Conservation (phyloP, 2,113 vertebrate genomes). For the Eretmochelys imbricata region DNA sequence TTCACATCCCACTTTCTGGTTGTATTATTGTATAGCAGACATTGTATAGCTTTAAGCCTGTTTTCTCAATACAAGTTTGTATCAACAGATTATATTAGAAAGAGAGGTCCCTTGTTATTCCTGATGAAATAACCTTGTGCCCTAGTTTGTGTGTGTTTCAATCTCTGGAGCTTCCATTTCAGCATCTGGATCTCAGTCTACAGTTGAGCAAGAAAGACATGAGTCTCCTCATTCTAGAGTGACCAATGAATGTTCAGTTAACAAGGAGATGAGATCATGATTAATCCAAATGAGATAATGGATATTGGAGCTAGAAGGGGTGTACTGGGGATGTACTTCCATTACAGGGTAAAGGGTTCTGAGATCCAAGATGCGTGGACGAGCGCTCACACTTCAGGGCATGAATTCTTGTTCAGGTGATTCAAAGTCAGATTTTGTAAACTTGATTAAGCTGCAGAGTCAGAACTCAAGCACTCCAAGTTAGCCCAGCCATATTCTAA, state of each 20-base stretch:
- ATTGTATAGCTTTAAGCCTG: background rate
- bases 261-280: background rate
- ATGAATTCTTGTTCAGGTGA: slow-evolving; percentile 12
- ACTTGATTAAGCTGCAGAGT: background rate
- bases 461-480: background rate
- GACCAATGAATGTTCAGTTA: slow-evolving; percentile 4
- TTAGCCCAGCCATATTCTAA: background rate
- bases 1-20: background rate
- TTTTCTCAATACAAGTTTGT: background rate
- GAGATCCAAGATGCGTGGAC: background rate
- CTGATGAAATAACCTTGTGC: background rate
- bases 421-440: background rate
- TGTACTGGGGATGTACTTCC: background rate
- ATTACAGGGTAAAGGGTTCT: background rate
- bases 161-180: background rate
- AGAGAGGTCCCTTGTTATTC: rapidly evolving
- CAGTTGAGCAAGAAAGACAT: background rate
- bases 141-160: background rate
- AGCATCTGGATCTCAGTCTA: background rate
- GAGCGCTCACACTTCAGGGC: background rate
- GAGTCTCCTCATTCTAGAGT: background rate
- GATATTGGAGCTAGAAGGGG: background rate
- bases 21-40: background rate
- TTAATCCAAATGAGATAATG: background rate
- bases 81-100: background rate